A percentile compares a stretch with the other conserved stretches of the same genome.
Evolutionary conservation across 2,888 invertebrate species (phyloP).

Genomic region (Nymphalis c-album): DNA sequence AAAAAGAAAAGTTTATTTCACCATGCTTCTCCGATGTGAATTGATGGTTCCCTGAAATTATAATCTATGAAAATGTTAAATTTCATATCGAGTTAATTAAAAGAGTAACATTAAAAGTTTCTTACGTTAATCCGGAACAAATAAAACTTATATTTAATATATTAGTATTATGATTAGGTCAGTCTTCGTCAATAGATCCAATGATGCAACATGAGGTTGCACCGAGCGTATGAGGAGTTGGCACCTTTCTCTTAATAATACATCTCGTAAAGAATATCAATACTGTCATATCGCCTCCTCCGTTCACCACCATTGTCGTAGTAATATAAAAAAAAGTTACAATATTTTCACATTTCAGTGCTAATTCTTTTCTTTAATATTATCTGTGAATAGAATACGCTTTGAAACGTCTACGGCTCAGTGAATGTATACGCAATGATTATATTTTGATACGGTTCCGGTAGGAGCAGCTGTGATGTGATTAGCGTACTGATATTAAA

Average conservation of each 20-base stretch:
- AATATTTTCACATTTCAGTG: slow-evolving; percentile 22
- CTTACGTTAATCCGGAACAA: no score
- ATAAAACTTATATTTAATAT: no score
- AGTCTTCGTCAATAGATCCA: no score
- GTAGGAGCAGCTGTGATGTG: slow-evolving; percentile 23
- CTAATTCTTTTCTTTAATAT: slow-evolving; percentile 24
- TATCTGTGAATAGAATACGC: slow-evolving; percentile 13
- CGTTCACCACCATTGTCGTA: neutral
- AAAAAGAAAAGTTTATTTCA: no score
- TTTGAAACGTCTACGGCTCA: slow-evolving; percentile 9
- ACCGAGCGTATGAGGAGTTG: neutral
- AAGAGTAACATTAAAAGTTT: no score
- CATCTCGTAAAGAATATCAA: neutral
- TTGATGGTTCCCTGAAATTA: no score
- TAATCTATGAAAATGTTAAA: no score
- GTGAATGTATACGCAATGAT: slow-evolving; percentile 20
- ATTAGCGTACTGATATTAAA: slow-evolving; percentile 28
- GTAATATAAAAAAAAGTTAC: slow-evolving; percentile 9
- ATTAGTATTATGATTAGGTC: no score
- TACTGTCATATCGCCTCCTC: neutral
- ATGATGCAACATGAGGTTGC: no score
- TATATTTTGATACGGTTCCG: slow-evolving; percentile 15
- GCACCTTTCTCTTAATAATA: slow-evolving; percentile 6
- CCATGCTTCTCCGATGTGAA: no score
- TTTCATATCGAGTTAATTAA: no score